These are phyloP conservation scores for Ivindomyrus marchei DNA, from an alignment of 2,113 vertebrate species.

Conservation along the genomic window DNA sequence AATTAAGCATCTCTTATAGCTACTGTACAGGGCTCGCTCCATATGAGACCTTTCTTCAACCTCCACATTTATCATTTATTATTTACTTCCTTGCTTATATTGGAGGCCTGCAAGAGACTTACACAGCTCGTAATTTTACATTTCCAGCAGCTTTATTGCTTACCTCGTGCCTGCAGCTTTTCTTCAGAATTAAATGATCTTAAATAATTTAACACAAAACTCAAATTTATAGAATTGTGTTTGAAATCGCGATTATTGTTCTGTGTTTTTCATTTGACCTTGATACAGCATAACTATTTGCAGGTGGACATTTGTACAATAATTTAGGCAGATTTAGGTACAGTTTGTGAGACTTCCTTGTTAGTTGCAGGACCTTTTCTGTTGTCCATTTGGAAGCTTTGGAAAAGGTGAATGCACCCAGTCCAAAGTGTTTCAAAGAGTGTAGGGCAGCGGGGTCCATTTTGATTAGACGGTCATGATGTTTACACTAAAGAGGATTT, in stretches of 20 bases:
- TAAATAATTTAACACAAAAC: background rate
- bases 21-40: background rate
- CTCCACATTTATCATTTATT: conserved; percentile 9
- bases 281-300: background rate
- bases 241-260: background rate
- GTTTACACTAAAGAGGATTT: background rate
- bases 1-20: conserved; percentile 7
- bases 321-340: background rate
- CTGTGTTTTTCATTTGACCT: background rate
- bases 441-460: background rate
- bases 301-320: background rate
- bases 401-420: background rate
- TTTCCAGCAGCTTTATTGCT: background rate
- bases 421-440: background rate
- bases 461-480: background rate
- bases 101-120: background rate
- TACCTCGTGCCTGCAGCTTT: background rate
- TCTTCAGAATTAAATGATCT: background rate
- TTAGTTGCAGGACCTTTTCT: background rate
- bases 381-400: background rate
- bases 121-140: background rate
- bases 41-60: background rate
- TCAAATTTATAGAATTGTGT: background rate
- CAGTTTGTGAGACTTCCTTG: background rate
- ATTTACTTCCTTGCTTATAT: conserved; percentile 5